Percentiles rank a stretch among this genome's conserved stretches.
Evolutionary conservation across 2,113 vertebrate species (phyloP).

Genomic region (Eptesicus fuscus): DNA sequence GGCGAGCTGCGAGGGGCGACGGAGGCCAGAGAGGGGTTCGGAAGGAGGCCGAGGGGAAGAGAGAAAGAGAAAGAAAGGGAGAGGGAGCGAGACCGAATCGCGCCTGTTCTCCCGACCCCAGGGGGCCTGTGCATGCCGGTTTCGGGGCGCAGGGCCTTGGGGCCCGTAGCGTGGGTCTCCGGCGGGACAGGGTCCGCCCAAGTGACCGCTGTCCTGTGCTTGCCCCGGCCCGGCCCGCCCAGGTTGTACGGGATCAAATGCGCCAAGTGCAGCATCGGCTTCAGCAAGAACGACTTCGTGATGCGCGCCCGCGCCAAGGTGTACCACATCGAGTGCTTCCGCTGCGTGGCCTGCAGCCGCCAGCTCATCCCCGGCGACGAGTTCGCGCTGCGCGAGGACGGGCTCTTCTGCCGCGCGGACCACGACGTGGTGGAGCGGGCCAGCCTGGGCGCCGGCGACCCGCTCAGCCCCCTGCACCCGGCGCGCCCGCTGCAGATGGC

Average conservation of each 20-base stretch:
- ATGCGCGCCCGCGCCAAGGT: slow-evolving; percentile 97
- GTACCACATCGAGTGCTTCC: slow-evolving; percentile 99
- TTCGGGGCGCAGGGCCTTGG: not conserved
- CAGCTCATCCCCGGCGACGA: slow-evolving; percentile 99
- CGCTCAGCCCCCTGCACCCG: slow-evolving; percentile 94
- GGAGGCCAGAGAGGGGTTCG: not conserved
- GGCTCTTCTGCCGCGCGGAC: slow-evolving; percentile 96
- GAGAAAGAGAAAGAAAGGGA: not conserved
- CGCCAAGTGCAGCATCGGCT: slow-evolving; percentile 98
- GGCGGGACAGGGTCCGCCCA: not conserved
- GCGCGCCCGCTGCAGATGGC: slow-evolving; percentile 97
- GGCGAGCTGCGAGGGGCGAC: not conserved
- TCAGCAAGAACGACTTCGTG: slow-evolving; percentile 99
- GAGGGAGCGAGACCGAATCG: not conserved
- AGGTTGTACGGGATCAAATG: slow-evolving; percentile 99
- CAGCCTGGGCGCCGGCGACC: slow-evolving; percentile 90
- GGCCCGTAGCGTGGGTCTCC: not conserved
- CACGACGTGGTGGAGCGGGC: slow-evolving; percentile 97
- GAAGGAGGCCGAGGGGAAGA: not conserved
- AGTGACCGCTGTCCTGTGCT: slow-evolving; percentile 62
- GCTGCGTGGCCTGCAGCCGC: slow-evolving; percentile 98
- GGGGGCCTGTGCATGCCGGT: not conserved
- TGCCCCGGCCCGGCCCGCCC: slow-evolving; percentile 41
- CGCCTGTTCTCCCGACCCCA: not conserved
- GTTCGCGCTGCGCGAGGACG: slow-evolving; percentile 95